Conservation (phyloP, 2,113 vertebrate genomes). For the Oreochromis niloticus region DNA sequence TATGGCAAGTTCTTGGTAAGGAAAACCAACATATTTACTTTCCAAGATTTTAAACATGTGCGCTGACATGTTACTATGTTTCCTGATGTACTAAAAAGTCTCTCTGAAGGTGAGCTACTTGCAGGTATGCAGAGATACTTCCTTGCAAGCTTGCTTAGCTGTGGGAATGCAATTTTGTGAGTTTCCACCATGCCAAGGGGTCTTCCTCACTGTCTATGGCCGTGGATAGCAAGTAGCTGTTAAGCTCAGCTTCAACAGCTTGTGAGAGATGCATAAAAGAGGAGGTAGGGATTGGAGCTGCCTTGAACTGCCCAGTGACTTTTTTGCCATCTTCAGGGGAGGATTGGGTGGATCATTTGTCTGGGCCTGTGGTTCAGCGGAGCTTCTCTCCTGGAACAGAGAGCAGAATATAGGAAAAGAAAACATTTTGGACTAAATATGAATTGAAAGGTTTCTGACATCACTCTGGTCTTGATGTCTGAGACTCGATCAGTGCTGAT, state of each 20-base stretch:
- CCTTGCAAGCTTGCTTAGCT: not conserved
- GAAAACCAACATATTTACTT: not conserved
- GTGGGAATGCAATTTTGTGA: not conserved
- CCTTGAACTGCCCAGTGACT: not conserved
- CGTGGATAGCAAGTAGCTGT: accelerated
- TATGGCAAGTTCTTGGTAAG: not conserved
- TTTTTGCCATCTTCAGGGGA: not conserved
- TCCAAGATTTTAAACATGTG: not conserved
- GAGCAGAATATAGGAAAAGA: accelerated
- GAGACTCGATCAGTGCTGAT: too few relatives aligned
- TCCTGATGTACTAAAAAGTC: not conserved
- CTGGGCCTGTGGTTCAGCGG: accelerated
- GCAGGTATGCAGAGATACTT: not conserved
- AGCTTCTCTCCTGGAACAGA: not conserved
- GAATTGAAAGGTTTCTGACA: not conserved
- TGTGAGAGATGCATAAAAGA: not conserved
- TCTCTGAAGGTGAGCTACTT: not conserved
- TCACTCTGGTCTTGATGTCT: too few relatives aligned
- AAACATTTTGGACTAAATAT: not conserved
- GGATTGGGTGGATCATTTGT: not conserved
- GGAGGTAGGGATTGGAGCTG: not conserved
- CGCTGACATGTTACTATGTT: not conserved
- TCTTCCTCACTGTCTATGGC: not conserved
- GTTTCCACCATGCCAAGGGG: not conserved
- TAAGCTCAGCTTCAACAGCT: not conserved